Evolutionary conservation across 1,140 invertebrate species (phyloP).

Genomic region (Euwallacea similis): DNA sequence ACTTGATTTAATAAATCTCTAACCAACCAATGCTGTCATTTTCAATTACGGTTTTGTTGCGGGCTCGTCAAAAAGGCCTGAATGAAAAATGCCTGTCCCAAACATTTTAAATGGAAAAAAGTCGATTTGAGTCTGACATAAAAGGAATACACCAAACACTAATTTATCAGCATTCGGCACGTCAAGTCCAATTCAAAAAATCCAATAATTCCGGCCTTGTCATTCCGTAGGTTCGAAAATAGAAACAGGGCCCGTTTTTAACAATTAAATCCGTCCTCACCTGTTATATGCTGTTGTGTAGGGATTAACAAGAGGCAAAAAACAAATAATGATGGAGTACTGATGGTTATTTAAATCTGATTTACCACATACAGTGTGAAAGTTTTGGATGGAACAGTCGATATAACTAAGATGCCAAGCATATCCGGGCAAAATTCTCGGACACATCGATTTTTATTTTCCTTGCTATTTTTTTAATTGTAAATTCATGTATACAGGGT

Average conservation of each 20-base stretch:
- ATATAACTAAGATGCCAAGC: too few relatives aligned
- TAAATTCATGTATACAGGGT: too few relatives aligned
- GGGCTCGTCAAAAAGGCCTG: too few relatives aligned
- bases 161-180: slow-evolving; percentile 4
- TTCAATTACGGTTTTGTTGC: too few relatives aligned
- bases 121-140: neutral
- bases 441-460: too few relatives aligned
- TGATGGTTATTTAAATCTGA: too few relatives aligned
- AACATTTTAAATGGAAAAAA: neutral
- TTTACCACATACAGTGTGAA: too few relatives aligned
- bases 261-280: neutral
- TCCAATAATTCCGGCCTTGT: neutral
- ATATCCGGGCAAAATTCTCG: too few relatives aligned
- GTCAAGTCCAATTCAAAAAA: neutral
- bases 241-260: neutral
- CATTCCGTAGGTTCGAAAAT: neutral
- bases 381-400: too few relatives aligned
- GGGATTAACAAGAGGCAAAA: neutral
- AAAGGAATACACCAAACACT: slow-evolving; percentile 6
- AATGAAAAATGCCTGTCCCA: neutral
- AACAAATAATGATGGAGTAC: neutral
- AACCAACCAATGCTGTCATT: too few relatives aligned
- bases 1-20: too few relatives aligned
- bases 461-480: too few relatives aligned
- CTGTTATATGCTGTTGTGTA: neutral